These are phyloP conservation scores for Bombylius major DNA, from an alignment of 2,888 invertebrate species.

Conservation along the genomic window DNA sequence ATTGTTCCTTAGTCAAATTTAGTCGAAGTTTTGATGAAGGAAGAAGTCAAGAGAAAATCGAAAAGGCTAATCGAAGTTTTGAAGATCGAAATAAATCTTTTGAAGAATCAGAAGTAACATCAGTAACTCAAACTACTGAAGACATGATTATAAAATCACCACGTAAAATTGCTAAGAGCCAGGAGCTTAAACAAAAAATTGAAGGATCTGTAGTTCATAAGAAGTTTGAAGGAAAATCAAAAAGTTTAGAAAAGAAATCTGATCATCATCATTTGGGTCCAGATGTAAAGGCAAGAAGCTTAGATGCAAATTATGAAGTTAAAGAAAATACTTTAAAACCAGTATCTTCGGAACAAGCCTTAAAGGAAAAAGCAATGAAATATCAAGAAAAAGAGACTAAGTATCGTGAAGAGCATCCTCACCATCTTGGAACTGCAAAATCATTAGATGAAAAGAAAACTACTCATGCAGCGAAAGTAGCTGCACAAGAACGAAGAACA, in stretches of 20 bases:
- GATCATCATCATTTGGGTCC: constrained; percentile 45
- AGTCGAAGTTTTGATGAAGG: constrained; percentile 53
- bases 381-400: constrained; percentile 21
- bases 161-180: constrained; percentile 45
- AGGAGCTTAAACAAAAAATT: constrained; percentile 49
- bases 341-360: constrained; percentile 34
- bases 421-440: constrained; percentile 37
- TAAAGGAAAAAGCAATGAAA: constrained; percentile 22
- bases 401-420: constrained; percentile 20
- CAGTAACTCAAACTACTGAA: constrained; percentile 29
- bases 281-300: constrained; percentile 55
- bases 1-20: constrained; percentile 45
- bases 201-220: constrained; percentile 51
- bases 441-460: constrained; percentile 29
- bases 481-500: constrained; percentile 6
- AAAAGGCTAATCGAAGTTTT: constrained; percentile 49
- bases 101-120: constrained; percentile 48
- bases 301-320: constrained; percentile 50
- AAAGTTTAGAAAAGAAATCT: constrained; percentile 51
- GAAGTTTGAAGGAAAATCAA: constrained; percentile 49
- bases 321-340: constrained; percentile 22
- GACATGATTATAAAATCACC: constrained; percentile 44
- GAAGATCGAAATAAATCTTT: constrained; percentile 50
- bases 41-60: constrained; percentile 41
- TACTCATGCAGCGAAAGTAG: neutral